These are phyloP conservation scores for Zoroaster sp. DNA, from an alignment of 53 echinoderm and acorn worm species.

Conservation along the genomic window DNA sequence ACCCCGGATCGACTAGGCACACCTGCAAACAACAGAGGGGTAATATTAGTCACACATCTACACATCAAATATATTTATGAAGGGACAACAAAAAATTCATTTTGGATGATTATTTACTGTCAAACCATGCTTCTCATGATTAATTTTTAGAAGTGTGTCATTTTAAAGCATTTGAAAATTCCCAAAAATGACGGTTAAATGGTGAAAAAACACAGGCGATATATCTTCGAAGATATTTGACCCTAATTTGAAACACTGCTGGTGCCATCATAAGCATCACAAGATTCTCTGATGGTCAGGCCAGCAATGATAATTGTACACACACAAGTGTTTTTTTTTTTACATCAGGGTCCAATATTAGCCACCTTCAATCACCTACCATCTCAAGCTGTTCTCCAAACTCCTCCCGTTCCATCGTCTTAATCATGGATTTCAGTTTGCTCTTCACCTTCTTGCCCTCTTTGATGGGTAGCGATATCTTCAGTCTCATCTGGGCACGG, in stretches of 20 bases:
- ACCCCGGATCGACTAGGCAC: conserved; percentile 91
- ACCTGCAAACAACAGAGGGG: conserved; percentile 60
- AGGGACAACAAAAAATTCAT: not conserved
- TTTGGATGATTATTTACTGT: not conserved
- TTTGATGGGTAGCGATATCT: conserved; percentile 80
- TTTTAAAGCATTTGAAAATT: not conserved
- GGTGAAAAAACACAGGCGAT: too few species aligned
- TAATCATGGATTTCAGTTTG: conserved; percentile 77
- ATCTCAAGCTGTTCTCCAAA: conserved; percentile 84
- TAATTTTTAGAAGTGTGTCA: not conserved
- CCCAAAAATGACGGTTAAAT: too few species aligned
- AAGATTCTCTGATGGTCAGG: too few species aligned
- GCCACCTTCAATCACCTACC: conserved; percentile 50
- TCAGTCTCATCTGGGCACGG: conserved; percentile 93
- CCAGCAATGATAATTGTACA: not conserved
- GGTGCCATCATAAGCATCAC: too few species aligned
- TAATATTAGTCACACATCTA: not conserved
- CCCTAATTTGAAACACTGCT: too few species aligned
- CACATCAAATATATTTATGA: not conserved
- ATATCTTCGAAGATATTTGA: too few species aligned
- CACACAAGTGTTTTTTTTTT: not conserved
- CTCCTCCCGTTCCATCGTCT: conserved; percentile 83
- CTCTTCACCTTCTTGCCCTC: conserved; percentile 94
- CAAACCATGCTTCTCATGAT: not conserved
- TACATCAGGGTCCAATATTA: not conserved